These are phyloP conservation scores for Epicauta chinensis DNA, from an alignment of 1,140 invertebrate genomes.

Conservation along the genomic window DNA sequence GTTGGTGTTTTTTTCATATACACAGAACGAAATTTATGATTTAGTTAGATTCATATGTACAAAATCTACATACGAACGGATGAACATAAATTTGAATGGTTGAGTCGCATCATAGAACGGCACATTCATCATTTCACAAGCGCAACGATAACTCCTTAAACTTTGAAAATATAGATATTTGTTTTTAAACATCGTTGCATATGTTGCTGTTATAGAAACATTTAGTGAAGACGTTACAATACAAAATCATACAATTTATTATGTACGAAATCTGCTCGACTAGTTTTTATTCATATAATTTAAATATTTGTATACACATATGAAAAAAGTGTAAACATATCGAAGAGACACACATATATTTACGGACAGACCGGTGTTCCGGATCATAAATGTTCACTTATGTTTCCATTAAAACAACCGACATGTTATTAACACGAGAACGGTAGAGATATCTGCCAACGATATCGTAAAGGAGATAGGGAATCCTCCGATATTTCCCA, in stretches of 20 bases:
- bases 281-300: no score
- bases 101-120: constrained; percentile 37
- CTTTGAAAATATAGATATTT: constrained; percentile 9
- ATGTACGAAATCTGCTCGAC: not conserved
- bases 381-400: constrained; percentile 43
- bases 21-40: no score
- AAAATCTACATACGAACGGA: constrained; percentile 23
- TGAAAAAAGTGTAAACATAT: constrained; percentile 5
- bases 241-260: not conserved
- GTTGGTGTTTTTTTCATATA: no score
- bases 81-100: constrained; percentile 39
- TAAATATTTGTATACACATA: constrained; percentile 21
- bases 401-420: constrained; percentile 43
- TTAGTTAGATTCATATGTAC: no score
- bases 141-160: constrained; percentile 27
- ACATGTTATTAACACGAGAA: constrained; percentile 33
- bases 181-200: constrained; percentile 1
- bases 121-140: constrained; percentile 41
- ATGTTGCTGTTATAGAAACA: constrained; percentile 2
- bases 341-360: constrained; percentile 17
- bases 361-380: constrained; percentile 38
- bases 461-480: constrained; percentile 17
- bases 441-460: constrained; percentile 29
- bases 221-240: constrained; percentile 9
- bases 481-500: constrained; percentile 7